These are phyloP conservation scores for Sebastes reedi DNA, from an alignment of 2,797 vertebrate species.

Conservation along the genomic window DNA sequence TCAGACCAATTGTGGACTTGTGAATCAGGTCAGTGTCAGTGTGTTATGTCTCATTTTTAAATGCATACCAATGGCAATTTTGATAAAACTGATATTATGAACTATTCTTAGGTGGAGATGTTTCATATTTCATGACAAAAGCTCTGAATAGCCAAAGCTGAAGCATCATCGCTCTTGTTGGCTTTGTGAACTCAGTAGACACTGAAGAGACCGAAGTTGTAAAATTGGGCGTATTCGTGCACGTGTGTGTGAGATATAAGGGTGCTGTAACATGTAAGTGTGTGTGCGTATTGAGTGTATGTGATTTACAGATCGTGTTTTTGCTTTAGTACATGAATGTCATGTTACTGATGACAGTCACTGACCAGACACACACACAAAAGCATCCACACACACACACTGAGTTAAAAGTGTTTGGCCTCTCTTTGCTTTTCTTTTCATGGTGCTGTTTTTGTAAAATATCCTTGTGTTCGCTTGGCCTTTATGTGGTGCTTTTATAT, in stretches of 20 bases:
- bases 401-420: conserved; percentile 6
- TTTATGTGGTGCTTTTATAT: conserved; percentile 20
- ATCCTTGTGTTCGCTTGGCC: conserved; percentile 26
- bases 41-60: background rate
- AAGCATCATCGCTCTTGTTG: conserved; percentile 5
- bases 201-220: background rate
- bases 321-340: conserved; percentile 65
- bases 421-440: conserved; percentile 35
- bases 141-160: conserved; percentile 9
- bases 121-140: conserved; percentile 2
- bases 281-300: background rate
- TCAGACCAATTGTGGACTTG: conserved; percentile 10
- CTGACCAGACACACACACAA: background rate
- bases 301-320: conserved; percentile 29
- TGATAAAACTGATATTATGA: conserved; percentile 2
- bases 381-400: background rate
- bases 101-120: background rate
- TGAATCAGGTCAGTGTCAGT: conserved; percentile 30
- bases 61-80: background rate
- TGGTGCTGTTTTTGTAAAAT: conserved; percentile 13
- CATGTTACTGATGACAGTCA: conserved; percentile 23
- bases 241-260: background rate
- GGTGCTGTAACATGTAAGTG: background rate
- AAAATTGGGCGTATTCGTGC: background rate
- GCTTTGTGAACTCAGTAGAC: background rate